These are phyloP conservation scores for Hippopotamyrus pictus DNA, from an alignment of 2,797 vertebrate genomes.

Conservation along the genomic window DNA sequence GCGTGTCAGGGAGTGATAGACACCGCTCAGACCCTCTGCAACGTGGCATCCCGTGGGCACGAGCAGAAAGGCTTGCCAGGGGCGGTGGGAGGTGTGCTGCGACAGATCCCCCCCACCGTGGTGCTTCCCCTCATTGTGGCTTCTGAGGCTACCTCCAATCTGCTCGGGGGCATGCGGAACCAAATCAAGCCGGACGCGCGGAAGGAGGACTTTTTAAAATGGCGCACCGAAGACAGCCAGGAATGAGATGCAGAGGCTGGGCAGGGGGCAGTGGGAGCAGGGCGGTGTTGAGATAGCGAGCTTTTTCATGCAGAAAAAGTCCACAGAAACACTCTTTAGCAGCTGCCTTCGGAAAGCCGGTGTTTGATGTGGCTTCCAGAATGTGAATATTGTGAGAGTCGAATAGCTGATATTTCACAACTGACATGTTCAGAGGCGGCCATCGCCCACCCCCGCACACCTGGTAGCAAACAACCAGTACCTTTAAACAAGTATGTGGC, in stretches of 20 bases:
- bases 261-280: background rate
- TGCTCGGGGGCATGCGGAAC: conserved; percentile 87
- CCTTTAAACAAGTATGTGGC: conserved; percentile 50
- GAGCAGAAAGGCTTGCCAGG: conserved; percentile 87
- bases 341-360: conserved; percentile 15
- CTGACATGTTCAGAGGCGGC: conserved; percentile 23
- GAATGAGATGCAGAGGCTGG: conserved; percentile 53
- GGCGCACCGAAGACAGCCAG: conserved; percentile 77
- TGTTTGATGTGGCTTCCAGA: conserved; percentile 45
- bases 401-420: conserved; percentile 11
- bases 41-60: conserved; percentile 80
- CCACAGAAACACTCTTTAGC: background rate
- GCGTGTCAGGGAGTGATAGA: conserved; percentile 74
- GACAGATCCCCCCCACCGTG: conserved; percentile 87
- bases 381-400: conserved; percentile 4
- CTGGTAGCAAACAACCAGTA: conserved; percentile 26
- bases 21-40: conserved; percentile 83
- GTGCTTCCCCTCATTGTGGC: conserved; percentile 86
- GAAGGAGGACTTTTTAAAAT: conserved; percentile 85
- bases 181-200: conserved; percentile 87
- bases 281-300: background rate
- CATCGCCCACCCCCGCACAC: conserved; percentile 14
- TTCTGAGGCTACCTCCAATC: conserved; percentile 83
- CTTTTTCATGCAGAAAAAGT: background rate
- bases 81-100: conserved; percentile 81